Conservation (phyloP, 2,113 vertebrate species). For the Xyrauchen texanus region DNA sequence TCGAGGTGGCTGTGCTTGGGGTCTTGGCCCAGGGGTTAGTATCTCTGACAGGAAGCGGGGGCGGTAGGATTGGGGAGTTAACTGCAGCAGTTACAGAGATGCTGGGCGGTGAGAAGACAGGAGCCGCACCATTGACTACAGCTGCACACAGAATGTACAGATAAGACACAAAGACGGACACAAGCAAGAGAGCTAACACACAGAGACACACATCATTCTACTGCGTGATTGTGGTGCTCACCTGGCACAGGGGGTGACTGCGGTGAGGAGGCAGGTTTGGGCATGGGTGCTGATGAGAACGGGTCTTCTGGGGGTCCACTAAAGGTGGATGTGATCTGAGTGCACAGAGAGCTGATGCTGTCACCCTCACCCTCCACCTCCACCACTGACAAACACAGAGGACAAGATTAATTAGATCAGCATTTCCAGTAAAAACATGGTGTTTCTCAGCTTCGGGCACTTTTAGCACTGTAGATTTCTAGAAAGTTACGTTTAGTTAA, state of each 20-base stretch:
- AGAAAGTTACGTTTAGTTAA: no score
- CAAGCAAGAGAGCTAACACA: constrained; percentile 5
- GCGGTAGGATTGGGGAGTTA: constrained; percentile 79
- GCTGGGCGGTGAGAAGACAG: constrained; percentile 83
- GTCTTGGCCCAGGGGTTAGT: constrained; percentile 96
- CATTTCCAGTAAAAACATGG: no score
- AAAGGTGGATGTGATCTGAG: constrained; percentile 94
- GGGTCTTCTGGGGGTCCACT: constrained; percentile 90
- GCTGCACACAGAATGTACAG: constrained; percentile 76
- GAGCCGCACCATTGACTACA: constrained; percentile 91
- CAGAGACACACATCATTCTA: background rate
- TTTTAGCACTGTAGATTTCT: no score
- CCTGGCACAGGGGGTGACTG: constrained; percentile 92
- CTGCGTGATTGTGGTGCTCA: constrained; percentile 51
- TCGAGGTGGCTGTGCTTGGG: constrained; percentile 75
- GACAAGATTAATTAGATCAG: background rate
- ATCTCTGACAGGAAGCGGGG: constrained; percentile 90
- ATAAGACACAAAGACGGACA: constrained; percentile 47
- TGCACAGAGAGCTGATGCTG: constrained; percentile 96
- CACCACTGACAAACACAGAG: constrained; percentile 75
- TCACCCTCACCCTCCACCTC: constrained; percentile 93
- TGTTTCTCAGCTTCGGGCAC: no score
- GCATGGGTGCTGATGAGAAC: constrained; percentile 93
- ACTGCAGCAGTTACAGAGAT: constrained; percentile 74
- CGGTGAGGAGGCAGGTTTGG: constrained; percentile 78